Evolutionary conservation across 2,797 vertebrate species (phyloP), one percentile per base, ranked within the genome.

Genomic region (Poeciliopsis presidionis): DNA sequence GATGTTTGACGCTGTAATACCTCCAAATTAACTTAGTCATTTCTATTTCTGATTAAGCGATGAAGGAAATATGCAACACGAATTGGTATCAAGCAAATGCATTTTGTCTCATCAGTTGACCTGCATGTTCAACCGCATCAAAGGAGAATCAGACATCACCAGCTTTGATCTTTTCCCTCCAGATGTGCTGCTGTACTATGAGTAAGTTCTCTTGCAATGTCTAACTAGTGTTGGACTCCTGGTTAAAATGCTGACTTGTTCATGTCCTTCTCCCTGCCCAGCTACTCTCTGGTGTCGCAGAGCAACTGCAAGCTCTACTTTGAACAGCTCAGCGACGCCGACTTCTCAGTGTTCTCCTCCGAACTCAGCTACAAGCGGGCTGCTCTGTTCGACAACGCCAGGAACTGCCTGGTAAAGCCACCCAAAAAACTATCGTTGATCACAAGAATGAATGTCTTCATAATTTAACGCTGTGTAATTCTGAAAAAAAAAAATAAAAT

Each of bases 51-150:
- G 3, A 67, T 4, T 65, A 18, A 20, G 61, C 33, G 9, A 18
- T 65, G 20, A 65, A 39, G 18, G 61, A 0, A 39, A 39, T 5
- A 5, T 45, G 20, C 1, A 12, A 28, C 33, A 63, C 2, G 0
- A 63, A 69, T 69, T 18, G 57, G 46, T 36, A 13, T 4, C 1
- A 16, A 16, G 41, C 18, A 63, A 25, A 81, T 22, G 11, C 78
- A 53, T 8, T 81, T 9, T 51, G 25, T 33, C 30, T 49, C 78
- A 33, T 70, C 88, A 96, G 96, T 61, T 96, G 85, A 95, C 93
- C 76, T 96, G 95, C 88, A 96, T 96, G 95, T 94, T 94, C 88
- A 90, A 91, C 85, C 84, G 88, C 75, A 89, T 96, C 1, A 91
- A n/a, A 73, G 53, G 0, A 0, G 87, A 90, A 0, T 0, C 85